These are phyloP conservation scores for Siphlonurus alternatus DNA, from an alignment of 2,888 invertebrate species.

Conservation along the genomic window DNA sequence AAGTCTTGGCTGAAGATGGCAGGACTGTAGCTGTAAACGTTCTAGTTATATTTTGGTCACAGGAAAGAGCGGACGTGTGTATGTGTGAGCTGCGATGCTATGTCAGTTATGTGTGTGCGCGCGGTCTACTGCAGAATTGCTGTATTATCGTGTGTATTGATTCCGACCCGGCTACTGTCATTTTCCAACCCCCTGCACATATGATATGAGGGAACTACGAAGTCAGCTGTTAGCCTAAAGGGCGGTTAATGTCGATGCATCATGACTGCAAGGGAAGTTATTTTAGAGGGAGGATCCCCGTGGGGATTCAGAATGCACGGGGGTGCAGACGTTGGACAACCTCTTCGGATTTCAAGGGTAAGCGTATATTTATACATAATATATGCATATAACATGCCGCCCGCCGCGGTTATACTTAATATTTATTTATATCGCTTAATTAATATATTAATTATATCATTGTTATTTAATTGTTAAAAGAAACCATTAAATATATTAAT, in stretches of 20 bases:
- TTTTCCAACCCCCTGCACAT: neutral
- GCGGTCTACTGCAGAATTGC: neutral
- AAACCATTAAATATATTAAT: too few relatives aligned
- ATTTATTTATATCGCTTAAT: too few relatives aligned
- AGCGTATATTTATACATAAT: conserved; percentile 23
- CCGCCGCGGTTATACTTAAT: neutral
- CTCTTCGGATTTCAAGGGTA: conserved; percentile 64
- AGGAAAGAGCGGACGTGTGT: neutral
- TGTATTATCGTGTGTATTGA: neutral
- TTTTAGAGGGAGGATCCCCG: conserved; percentile 64
- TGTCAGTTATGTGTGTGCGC: neutral
- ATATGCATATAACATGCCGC: neutral
- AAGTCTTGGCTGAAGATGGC: neutral
- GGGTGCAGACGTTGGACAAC: conserved; percentile 60
- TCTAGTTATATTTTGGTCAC: neutral
- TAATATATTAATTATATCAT: too few relatives aligned
- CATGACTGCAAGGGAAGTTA: conserved; percentile 52
- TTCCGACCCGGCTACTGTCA: neutral
- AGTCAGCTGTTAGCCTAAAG: neutral
- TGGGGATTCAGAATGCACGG: conserved; percentile 85
- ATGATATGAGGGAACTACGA: neutral
- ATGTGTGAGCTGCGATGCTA: neutral
- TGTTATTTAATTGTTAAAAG: too few relatives aligned
- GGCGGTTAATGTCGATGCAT: neutral
- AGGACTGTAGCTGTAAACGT: neutral